Conservation (phyloP, 2,797 vertebrate genomes). For the Syncerus caffer region DNA sequence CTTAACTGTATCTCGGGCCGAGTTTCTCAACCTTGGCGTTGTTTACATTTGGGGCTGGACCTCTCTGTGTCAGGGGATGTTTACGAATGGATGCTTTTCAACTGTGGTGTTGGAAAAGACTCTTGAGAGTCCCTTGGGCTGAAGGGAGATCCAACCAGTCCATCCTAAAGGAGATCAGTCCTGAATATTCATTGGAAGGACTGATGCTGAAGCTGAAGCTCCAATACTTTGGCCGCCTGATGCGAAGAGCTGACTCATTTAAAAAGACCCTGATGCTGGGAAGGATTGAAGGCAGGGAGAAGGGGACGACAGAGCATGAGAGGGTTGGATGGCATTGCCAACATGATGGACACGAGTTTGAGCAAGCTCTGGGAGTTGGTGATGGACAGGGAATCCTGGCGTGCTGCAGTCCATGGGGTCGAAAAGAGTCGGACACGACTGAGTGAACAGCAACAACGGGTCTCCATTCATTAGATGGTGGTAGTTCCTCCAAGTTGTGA, state of each 20-base stretch:
- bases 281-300: background rate
- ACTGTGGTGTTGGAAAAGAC: background rate
- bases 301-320: background rate
- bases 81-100: background rate
- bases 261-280: background rate
- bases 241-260: background rate
- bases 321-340: background rate
- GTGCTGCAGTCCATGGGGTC: background rate
- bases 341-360: accelerated
- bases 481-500: background rate
- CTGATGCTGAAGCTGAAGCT: background rate
- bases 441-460: background rate
- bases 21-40: accelerated
- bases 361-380: background rate
- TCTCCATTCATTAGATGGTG: background rate
- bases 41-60: background rate
- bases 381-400: background rate
- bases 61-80: background rate
- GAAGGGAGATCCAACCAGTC: background rate
- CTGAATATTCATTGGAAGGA: background rate
- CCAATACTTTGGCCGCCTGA: background rate
- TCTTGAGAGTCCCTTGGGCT: background rate
- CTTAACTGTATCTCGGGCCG: accelerated
- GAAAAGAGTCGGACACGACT: background rate
- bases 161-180: background rate